A percentile compares a stretch with the other conserved stretches of the same genome.
phyloP scores from a whole-genome alignment of 2,797 vertebrate genomes.

The Pseudochirops cupreus region DNA sequence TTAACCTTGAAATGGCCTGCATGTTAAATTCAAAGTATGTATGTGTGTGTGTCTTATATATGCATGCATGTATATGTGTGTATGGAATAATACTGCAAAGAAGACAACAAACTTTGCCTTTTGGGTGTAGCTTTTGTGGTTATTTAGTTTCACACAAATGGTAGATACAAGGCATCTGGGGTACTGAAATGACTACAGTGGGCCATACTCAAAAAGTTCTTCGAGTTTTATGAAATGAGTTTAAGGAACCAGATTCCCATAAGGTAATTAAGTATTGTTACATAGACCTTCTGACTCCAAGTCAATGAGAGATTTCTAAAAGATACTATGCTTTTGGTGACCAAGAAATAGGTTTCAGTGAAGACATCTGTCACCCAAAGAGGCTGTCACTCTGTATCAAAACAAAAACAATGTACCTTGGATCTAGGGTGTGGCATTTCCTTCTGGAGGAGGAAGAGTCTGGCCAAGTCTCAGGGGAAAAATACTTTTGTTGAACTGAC shows the following conservation, averaged over 20 bases:
- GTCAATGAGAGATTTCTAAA: neutral
- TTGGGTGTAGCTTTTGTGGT: neutral
- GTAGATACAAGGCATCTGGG: neutral
- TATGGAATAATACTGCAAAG: neutral
- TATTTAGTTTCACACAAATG: neutral
- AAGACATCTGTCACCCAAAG: no score
- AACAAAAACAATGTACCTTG: no score
- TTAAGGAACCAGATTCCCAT: neutral
- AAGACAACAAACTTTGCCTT: neutral
- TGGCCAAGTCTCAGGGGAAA: no score
- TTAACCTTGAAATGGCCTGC: neutral
- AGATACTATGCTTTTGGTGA: no score
- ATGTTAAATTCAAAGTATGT: neutral
- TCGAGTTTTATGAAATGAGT: neutral
- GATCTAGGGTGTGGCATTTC: no score
- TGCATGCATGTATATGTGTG: neutral
- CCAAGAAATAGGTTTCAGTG: no score
- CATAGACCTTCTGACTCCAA: neutral
- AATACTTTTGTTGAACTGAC: no score
- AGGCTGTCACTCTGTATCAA: no score
- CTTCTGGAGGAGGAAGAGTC: no score
- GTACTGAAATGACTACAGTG: neutral
- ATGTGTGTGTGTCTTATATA: no score
- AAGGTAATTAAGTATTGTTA: neutral
- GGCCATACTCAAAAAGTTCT: neutral